Conservation (phyloP, 1,140 invertebrate species). For the Nasonia longicornis region DNA sequence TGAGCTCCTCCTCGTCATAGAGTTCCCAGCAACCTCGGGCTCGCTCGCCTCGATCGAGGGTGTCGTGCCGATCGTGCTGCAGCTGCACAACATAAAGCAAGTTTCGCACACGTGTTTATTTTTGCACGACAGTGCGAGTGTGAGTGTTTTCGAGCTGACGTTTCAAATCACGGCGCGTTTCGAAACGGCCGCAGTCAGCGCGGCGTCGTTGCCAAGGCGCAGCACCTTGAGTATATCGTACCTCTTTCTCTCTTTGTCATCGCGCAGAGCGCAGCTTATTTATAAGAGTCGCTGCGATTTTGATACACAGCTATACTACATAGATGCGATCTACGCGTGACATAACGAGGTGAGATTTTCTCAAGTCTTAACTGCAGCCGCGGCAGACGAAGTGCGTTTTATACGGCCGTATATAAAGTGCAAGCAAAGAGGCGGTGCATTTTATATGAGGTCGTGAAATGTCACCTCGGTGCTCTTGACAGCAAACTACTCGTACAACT, state of each 20-base stretch:
- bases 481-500: not conserved
- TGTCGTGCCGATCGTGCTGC: constrained; percentile 73
- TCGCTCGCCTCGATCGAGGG: constrained; percentile 79
- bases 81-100: constrained; percentile 47
- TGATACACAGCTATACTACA: not conserved
- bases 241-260: not conserved
- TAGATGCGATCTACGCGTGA: not conserved
- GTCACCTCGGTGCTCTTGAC: not conserved
- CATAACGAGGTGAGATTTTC: constrained; percentile 2
- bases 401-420: too few species aligned
- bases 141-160: not conserved
- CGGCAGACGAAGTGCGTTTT: too few species aligned
- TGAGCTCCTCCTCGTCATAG: constrained; percentile 79
- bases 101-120: constrained; percentile 27
- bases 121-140: not conserved
- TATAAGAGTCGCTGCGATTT: not conserved
- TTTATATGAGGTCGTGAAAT: not conserved
- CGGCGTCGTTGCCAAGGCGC: not conserved
- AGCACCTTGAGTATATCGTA: not conserved
- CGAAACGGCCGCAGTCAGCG: not conserved
- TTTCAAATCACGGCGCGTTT: not conserved
- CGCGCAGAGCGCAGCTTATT: not conserved
- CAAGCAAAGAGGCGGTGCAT: not conserved
- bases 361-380: not conserved
- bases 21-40: constrained; percentile 70